Conservation (phyloP, 2,888 invertebrate genomes). For the Steinernema hermaphroditum region DNA sequence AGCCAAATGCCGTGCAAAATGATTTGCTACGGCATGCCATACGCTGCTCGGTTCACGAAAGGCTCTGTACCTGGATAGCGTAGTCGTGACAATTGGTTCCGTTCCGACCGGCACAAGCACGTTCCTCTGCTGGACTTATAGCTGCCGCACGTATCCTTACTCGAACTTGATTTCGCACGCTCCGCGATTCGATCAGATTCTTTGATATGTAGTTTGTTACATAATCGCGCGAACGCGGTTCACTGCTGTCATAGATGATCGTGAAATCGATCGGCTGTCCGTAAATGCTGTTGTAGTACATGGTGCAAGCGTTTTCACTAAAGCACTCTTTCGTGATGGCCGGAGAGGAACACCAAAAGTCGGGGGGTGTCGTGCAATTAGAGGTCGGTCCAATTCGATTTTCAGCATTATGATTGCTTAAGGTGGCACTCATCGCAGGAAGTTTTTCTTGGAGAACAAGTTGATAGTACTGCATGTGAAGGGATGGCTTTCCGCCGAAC, state of each 20-base stretch:
- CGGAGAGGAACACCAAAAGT: slow-evolving; percentile 45
- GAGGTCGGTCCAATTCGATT: not conserved
- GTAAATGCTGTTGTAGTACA: slow-evolving; percentile 40
- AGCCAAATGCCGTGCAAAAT: no score
- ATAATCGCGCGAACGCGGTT: slow-evolving; percentile 38
- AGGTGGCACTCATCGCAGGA: slow-evolving; percentile 42
- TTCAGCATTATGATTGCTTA: not conserved
- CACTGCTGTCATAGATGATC: slow-evolving; percentile 39
- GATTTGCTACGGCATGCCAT: no score
- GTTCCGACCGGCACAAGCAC: slow-evolving; percentile 27
- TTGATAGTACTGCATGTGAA: slow-evolving; percentile 49
- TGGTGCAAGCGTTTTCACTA: slow-evolving; percentile 32
- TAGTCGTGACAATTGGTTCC: slow-evolving; percentile 27
- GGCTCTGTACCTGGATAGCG: slow-evolving; percentile 13
- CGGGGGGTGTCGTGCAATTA: slow-evolving; percentile 39
- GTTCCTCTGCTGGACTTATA: not conserved
- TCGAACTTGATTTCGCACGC: not conserved
- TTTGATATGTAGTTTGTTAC: slow-evolving; percentile 39
- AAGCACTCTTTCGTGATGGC: slow-evolving; percentile 41
- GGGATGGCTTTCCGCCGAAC: slow-evolving; percentile 42
- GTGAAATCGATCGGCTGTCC: slow-evolving; percentile 45
- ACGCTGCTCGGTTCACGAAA: no score
- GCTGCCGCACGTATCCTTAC: slow-evolving; percentile 28
- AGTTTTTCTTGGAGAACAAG: slow-evolving; percentile 44
- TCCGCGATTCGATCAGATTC: slow-evolving; percentile 19